Percentiles rank a stretch among this genome's conserved stretches.
Conservation (phyloP, 1,140 invertebrate genomes). For the Wasmannia auropunctata region DNA sequence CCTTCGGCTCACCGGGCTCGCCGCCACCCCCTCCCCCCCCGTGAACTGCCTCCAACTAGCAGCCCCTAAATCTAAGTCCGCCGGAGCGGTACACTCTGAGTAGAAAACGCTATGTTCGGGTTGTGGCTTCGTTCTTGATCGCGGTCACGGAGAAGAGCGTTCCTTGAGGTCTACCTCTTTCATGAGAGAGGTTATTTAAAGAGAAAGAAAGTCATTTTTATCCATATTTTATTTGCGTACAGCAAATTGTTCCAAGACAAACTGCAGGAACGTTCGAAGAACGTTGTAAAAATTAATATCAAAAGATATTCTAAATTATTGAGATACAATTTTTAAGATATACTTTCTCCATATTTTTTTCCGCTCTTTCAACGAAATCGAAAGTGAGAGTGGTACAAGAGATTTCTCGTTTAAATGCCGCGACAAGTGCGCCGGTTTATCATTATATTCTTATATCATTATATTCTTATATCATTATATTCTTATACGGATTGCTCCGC, state of each 20-base stretch:
- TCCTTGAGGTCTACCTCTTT: neutral
- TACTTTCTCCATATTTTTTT: neutral
- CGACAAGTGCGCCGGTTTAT: neutral
- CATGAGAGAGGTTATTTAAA: neutral
- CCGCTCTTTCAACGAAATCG: neutral
- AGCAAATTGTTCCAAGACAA: neutral
- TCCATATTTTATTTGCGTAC: neutral
- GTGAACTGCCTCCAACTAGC: conserved; percentile 83
- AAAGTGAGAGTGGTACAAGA: neutral
- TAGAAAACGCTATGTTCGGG: conserved; percentile 74
- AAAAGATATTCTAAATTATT: neutral
- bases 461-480: neutral
- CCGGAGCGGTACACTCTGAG: conserved; percentile 81
- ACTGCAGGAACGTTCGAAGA: neutral
- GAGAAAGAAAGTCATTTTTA: neutral
- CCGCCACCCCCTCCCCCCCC: conserved; percentile 80
- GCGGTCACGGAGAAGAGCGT: neutral
- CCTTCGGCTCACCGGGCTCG: conserved; percentile 66
- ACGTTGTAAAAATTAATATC: neutral
- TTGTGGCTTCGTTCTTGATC: conserved; percentile 4
- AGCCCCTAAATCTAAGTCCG: conserved; percentile 85
- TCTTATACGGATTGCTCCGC: conserved; percentile 1
- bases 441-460: neutral
- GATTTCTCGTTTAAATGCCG: neutral
- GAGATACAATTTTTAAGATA: neutral